Evolutionary conservation across 2,113 vertebrate genomes (phyloP).

Genomic region (Engystomops pustulosus): DNA sequence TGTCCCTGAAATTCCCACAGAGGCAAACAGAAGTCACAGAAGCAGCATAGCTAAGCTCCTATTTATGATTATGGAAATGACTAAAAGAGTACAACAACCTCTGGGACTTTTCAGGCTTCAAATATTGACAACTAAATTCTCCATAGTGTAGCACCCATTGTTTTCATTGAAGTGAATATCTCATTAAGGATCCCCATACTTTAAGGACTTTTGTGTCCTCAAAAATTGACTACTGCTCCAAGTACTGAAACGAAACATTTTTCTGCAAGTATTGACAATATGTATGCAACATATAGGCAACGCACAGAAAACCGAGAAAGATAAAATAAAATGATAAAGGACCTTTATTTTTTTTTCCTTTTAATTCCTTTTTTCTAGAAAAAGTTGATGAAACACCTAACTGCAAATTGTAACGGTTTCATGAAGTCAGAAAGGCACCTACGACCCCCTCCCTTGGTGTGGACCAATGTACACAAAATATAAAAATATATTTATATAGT

Average conservation of each 20-base stretch:
- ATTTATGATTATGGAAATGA: no score
- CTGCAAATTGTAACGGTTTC: slow-evolving; percentile 38
- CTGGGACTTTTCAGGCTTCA: no score
- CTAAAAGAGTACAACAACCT: no score
- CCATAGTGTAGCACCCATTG: no score
- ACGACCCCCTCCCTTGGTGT: slow-evolving; percentile 11
- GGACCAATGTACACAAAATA: slow-evolving; percentile 15
- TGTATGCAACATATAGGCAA: slow-evolving; percentile 1
- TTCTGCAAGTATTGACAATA: not conserved
- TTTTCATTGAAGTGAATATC: no score
- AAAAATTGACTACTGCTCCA: not conserved
- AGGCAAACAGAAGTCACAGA: no score
- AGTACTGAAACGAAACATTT: not conserved
- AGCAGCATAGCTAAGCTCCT: no score
- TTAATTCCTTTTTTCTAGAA: slow-evolving; percentile 20
- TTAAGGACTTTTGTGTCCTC: no score
- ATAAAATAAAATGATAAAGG: slow-evolving; percentile 26
- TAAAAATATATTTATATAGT: slow-evolving; percentile 25
- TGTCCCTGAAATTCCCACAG: no score
- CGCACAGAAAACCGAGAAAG: slow-evolving; percentile 23
- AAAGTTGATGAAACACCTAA: slow-evolving; percentile 43
- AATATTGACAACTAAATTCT: no score
- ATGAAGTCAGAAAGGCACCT: slow-evolving; percentile 36
- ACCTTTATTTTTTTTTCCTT: slow-evolving; percentile 32
- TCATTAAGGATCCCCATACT: no score